phyloP scores from a whole-genome alignment of 2,797 vertebrate genomes.

The Euphonia xanthogaster region DNA sequence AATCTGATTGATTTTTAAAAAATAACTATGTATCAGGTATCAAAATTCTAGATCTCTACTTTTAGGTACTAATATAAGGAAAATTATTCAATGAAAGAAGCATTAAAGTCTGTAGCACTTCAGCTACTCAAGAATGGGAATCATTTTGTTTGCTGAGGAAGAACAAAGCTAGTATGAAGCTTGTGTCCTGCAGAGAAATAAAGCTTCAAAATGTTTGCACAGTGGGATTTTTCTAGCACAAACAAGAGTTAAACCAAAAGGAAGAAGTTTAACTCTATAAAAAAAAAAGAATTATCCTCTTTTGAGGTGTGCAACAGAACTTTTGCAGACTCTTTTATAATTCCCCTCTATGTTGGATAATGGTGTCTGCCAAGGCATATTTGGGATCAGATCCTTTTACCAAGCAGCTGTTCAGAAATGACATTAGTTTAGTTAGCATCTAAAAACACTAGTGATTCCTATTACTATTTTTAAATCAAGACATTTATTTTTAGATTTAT shows the following conservation, averaged over 20 bases:
- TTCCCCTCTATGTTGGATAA: conserved; percentile 14
- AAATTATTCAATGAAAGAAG: not conserved
- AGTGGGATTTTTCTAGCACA: not conserved
- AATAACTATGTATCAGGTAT: not conserved
- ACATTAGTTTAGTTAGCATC: conserved; percentile 20
- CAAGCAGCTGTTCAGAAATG: conserved; percentile 53
- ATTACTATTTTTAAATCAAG: conserved; percentile 38
- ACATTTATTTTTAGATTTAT: conserved; percentile 26
- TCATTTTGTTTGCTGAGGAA: not conserved
- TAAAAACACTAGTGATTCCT: conserved; percentile 6
- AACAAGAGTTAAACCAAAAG: not conserved
- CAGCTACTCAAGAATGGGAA: not conserved
- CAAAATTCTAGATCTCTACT: not conserved
- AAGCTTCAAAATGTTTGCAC: not conserved
- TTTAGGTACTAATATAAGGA: not conserved
- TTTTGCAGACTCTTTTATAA: not conserved
- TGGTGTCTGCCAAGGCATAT: conserved; percentile 27
- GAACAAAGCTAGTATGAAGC: not conserved
- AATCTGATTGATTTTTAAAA: not conserved
- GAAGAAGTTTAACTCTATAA: not conserved
- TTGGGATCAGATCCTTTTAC: conserved; percentile 53
- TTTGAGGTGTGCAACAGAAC: not conserved
- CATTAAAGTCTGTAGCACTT: not conserved
- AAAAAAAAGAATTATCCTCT: not conserved
- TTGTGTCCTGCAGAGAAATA: not conserved